phyloP scores from a whole-genome alignment of 2,797 vertebrate genomes.

The Acrossocheilus wenchowensis region DNA sequence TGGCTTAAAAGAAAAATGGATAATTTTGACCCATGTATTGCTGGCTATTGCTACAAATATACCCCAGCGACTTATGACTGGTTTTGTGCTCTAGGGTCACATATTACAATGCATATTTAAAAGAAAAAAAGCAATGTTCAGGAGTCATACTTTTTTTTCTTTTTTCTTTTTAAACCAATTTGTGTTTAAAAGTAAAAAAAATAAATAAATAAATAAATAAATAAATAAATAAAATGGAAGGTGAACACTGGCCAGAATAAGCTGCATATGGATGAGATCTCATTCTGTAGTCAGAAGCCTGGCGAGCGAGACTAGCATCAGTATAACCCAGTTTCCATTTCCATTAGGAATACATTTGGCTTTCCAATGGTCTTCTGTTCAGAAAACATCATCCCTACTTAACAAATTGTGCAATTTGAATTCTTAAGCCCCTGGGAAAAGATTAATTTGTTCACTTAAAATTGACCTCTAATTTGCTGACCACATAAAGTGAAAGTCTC shows the following conservation, averaged over 20 bases:
- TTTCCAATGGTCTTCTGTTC: slow-evolving; percentile 18
- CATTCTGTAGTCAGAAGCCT: neutral
- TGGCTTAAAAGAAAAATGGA: too few species aligned
- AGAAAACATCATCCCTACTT: slow-evolving; percentile 16
- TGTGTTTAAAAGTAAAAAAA: too few species aligned
- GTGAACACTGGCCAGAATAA: neutral
- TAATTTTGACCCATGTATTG: too few species aligned
- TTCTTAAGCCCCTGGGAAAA: slow-evolving; percentile 18
- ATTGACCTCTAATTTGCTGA: slow-evolving; percentile 36
- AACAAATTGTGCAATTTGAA: slow-evolving; percentile 24
- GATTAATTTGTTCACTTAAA: slow-evolving; percentile 41
- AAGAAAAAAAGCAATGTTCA: too few species aligned
- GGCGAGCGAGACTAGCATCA: neutral
- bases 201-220: neutral
- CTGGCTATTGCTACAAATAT: too few species aligned
- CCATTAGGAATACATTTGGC: neutral
- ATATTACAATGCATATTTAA: too few species aligned
- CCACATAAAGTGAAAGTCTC: slow-evolving; percentile 23
- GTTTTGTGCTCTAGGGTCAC: too few species aligned
- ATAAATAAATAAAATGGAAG: too few species aligned
- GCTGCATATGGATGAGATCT: neutral
- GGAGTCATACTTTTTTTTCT: too few species aligned
- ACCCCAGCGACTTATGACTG: too few species aligned
- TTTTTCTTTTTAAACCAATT: too few species aligned
- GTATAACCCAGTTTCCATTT: slow-evolving; percentile 31